Conservation (phyloP, 2,797 vertebrate species). For the Hydrophis major region DNA sequence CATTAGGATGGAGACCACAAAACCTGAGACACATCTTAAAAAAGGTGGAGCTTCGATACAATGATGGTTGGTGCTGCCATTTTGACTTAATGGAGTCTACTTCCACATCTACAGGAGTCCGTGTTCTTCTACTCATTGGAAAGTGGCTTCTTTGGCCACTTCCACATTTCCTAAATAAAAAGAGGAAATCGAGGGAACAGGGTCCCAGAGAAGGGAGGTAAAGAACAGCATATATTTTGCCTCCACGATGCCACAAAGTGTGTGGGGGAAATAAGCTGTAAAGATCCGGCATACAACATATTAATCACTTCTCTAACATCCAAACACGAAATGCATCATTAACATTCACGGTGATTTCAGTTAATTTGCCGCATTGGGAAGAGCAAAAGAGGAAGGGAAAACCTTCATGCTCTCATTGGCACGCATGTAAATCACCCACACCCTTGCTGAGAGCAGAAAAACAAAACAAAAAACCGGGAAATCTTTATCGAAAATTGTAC, state of each 20-base stretch:
- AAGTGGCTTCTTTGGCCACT: neutral
- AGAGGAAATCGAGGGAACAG: conserved; percentile 5
- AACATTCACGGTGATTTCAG: conserved; percentile 76
- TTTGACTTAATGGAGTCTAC: too few species aligned
- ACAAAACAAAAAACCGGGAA: neutral
- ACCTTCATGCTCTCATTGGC: conserved; percentile 25
- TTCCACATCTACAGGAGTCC: neutral
- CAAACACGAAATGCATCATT: conserved; percentile 75
- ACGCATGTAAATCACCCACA: neutral
- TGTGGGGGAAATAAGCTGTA: conserved; percentile 59
- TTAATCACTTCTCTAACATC: conserved; percentile 75
- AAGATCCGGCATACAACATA: conserved; percentile 67
- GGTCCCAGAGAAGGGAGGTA: conserved; percentile 36
- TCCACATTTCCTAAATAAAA: neutral
- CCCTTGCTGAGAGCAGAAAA: neutral
- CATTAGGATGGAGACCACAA: too few species aligned
- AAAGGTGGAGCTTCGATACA: too few species aligned
- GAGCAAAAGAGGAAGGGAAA: conserved; percentile 39
- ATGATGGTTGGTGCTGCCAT: too few species aligned
- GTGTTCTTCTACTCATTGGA: neutral
- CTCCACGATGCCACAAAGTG: conserved; percentile 66
- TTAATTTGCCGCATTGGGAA: conserved; percentile 63
- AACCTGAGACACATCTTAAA: too few species aligned
- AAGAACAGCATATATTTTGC: conserved; percentile 63
- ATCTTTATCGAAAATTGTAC: neutral